phyloP scores from a whole-genome alignment of 2,797 vertebrate genomes.

The Anabas testudineus region DNA sequence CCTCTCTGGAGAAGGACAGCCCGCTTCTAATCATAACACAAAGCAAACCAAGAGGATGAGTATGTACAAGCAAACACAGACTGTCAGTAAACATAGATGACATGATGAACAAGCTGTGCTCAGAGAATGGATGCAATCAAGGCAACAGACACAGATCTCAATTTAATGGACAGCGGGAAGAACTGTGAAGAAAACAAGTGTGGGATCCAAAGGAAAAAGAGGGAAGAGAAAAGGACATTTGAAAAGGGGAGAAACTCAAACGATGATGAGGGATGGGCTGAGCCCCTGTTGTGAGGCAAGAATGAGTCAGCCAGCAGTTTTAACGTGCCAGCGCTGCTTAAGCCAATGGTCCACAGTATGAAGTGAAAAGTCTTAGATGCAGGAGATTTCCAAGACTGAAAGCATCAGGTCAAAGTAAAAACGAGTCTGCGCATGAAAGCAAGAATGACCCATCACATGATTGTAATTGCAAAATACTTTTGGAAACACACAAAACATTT shows the following conservation, averaged over 20 bases:
- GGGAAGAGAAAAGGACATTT: constrained; percentile 48
- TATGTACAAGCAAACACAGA: constrained; percentile 68
- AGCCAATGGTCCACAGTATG: constrained; percentile 64
- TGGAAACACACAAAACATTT: constrained; percentile 51
- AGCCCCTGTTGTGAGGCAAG: constrained; percentile 62
- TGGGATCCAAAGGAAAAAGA: constrained; percentile 41
- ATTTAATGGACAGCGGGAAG: constrained; percentile 25
- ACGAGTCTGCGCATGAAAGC: constrained; percentile 25
- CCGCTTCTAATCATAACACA: constrained; percentile 74
- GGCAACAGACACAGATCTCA: constrained; percentile 36
- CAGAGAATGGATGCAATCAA: constrained; percentile 49
- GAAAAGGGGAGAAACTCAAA: constrained; percentile 50
- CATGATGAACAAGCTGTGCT: constrained; percentile 42
- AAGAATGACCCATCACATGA: constrained; percentile 37
- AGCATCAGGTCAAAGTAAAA: constrained; percentile 56
- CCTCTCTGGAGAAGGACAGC: constrained; percentile 61
- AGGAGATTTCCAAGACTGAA: constrained; percentile 64
- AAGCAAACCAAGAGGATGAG: constrained; percentile 62
- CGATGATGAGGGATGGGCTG: constrained; percentile 65
- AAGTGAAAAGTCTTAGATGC: constrained; percentile 60
- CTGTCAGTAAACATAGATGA: constrained; percentile 62
- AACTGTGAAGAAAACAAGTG: constrained; percentile 7
- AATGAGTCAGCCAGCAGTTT: constrained; percentile 66
- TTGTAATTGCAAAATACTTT: constrained; percentile 42
- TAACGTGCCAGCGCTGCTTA: constrained; percentile 69